Base-by-base conservation (phyloP, 30 jellyfish, hydroid and myxozoan genomes). In the Catostylus mosaicus region DNA sequence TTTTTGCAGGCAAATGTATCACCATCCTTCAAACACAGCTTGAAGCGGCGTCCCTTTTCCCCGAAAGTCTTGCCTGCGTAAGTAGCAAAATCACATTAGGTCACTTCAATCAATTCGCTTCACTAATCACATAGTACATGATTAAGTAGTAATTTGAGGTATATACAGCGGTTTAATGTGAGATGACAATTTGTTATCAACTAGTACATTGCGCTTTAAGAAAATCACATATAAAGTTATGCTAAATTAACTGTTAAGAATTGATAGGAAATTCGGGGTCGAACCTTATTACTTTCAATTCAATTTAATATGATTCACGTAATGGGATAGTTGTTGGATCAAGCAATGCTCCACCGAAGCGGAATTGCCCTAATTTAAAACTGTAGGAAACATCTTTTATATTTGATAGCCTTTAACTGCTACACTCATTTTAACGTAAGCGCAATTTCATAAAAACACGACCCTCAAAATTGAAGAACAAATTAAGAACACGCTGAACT, bases 171-270 rank as follows among this genome's bases (percentile, higher is more conserved):
- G 57, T 35, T n/a, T 38, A 20, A 66, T n/a, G 57, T 33, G 57
- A 66, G 7, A 47, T 73, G 84, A 50, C 68, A 62, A 24, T 59
- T 59, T 24, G 23, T n/a, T 59, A 27, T 59, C 71, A 59, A 59
- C 20, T 4, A 35, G 71, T 59, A 59, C 37, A 59, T 12, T 27
- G 37, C 37, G 1, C 71, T 18, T 2, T 31, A 24, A 30, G 57
- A 61, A 35, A n/a, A 40, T 54, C 50, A n/a, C 85, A 16, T 79
- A 63, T 52, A 35, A 61, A 82, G 85, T 56, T 56, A 82, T 26
- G 30, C 43, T 82, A 45, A 79, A 82, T 82, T 43, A 61, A 56
- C 74, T 82, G 90, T 40, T 80, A 80, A 80, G 76, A 67, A 80
- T 59, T 56, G 85, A 80, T 82, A 57, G 92, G 92, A 69, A 82